Evolutionary conservation across 2,888 invertebrate genomes (phyloP).

Genomic region (Catocala nupta): DNA sequence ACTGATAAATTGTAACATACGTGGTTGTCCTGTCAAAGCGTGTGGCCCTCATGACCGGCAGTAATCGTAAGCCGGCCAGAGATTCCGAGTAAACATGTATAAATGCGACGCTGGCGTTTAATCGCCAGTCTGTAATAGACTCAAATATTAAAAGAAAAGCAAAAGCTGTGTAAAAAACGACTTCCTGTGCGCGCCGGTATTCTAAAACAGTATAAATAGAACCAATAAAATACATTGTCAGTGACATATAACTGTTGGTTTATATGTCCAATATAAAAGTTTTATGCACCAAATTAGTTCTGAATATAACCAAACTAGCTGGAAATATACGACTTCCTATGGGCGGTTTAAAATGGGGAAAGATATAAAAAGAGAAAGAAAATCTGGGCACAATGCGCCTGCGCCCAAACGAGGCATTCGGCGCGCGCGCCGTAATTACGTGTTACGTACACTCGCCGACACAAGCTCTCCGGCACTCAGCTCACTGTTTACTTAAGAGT

Average conservation of each 20-base stretch:
- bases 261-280: conserved; percentile 67
- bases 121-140: conserved; percentile 19
- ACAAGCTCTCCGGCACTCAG: conserved; percentile 25
- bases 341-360: conserved; percentile 73
- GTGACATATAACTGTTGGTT: conserved; percentile 60
- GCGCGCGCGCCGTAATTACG: conserved; percentile 73
- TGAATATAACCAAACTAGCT: conserved; percentile 63
- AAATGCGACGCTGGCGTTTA: background rate
- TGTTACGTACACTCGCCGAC: conserved; percentile 65
- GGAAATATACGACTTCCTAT: conserved; percentile 78
- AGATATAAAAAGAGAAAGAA: conserved; percentile 69
- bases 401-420: conserved; percentile 76
- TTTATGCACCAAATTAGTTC: conserved; percentile 81
- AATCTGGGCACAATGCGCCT: conserved; percentile 74
- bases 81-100: no score
- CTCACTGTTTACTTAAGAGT: no score
- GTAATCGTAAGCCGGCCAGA: no score
- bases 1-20: no score
- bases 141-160: conserved; percentile 29
- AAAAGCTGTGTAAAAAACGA: conserved; percentile 60
- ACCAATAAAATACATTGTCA: conserved; percentile 74
- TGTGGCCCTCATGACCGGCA: no score
- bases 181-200: conserved; percentile 68
- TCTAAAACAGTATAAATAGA: conserved; percentile 69
- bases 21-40: no score